Base-by-base conservation (phyloP, 2,113 vertebrate species). In the Hippocampus zosterae region DNA sequence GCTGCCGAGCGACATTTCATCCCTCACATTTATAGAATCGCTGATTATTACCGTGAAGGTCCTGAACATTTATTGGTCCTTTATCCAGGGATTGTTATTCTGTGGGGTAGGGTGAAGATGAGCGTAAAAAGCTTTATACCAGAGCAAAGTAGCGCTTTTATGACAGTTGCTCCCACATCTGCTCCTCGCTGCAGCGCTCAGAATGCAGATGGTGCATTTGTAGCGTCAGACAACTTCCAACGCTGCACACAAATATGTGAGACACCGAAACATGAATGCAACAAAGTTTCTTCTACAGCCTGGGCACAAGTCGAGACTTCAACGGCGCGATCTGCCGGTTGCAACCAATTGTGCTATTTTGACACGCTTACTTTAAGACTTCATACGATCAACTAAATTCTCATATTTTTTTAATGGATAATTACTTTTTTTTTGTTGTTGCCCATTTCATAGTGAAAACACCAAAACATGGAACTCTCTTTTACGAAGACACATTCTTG, bases 1-100 rank as follows among this genome's bases (percentile, higher is more conserved):
- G 42, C 23, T 9, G 63, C 63, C 46, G 46, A 46, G 63, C 63
- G 46, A 65, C 42, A 27, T 27, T 65, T 64, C 46, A 70, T 72
- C 72, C 70, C 68, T 27, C 55, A 78, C 48, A 69, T 68, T 71
- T 63, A 72, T 46, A 65, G 70, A 71, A 69, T 69, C 55, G 42
- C 19, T 75, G 55, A 73, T 68, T 70, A 60, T 69, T 70, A 57
- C 37, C 37, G 9, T 55, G 6, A 46, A 23, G 42, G 63, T 46
- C 15, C 41, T 65, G 23, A 46, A 65, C 13, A 27, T 65, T 65
- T 65, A 65, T 65, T 46, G 41, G 12, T 65, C 41, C 42, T 65
- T 44, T 48, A 46, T 46, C 23, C 27, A 65, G 63, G 6, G 46
- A 65, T 65, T 62, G 57, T 60, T 64, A 44, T 23, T n/a, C 62